Evolutionary conservation across 2,797 vertebrate species (phyloP).

Genomic region (Carcharodon carcharias): DNA sequence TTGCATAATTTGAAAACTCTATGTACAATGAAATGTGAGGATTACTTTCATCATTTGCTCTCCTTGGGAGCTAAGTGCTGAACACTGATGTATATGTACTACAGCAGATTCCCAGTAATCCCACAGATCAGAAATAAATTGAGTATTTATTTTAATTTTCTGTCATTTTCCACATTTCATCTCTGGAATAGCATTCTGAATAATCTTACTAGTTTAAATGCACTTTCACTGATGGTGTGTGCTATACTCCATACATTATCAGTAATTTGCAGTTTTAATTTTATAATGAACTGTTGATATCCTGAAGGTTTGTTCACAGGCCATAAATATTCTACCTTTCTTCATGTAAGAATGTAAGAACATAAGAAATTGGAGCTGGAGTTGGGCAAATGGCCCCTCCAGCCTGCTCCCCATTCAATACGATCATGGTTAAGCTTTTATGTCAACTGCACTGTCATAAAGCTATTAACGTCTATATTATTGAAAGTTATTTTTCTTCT

Average conservation of each 20-base stretch:
- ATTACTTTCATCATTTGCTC: background rate
- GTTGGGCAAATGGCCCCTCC: too few species aligned
- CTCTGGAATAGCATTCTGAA: background rate
- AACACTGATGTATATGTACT: background rate
- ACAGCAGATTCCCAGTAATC: background rate
- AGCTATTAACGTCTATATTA: too few species aligned
- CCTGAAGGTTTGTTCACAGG: background rate
- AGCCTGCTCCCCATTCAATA: too few species aligned
- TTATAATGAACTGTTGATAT: background rate
- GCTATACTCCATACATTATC: background rate
- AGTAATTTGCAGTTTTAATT: background rate
- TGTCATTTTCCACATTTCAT: background rate
- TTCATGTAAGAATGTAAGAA: background rate
- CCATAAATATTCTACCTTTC: background rate
- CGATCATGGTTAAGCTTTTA: background rate
- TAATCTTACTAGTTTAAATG: background rate
- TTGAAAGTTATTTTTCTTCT: too few species aligned
- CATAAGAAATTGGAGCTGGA: background rate
- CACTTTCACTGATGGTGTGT: background rate
- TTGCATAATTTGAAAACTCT: too few species aligned
- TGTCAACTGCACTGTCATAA: background rate
- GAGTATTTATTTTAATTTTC: background rate
- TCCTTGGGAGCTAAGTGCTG: background rate
- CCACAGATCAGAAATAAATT: background rate
- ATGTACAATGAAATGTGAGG: background rate